Percentiles rank a stretch among this genome's conserved stretches.
Evolutionary conservation across 2,797 vertebrate genomes (phyloP).

Genomic region (Poeciliopsis turneri): DNA sequence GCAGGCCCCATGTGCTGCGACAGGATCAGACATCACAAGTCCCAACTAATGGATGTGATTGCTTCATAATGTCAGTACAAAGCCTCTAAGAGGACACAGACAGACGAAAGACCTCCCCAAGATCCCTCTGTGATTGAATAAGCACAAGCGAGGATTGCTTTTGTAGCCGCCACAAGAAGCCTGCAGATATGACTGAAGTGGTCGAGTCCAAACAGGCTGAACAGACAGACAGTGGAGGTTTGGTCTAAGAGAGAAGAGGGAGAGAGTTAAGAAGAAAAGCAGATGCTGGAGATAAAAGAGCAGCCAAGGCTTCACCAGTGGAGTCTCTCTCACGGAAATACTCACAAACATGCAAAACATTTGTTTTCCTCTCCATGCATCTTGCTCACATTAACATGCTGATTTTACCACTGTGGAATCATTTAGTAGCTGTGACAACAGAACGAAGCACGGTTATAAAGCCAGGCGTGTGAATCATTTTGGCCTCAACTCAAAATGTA

Average conservation of each 20-base stretch:
- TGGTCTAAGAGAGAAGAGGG: slow-evolving; percentile 25
- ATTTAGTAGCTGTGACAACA: background rate
- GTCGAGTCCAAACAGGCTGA: slow-evolving; percentile 54
- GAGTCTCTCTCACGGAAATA: slow-evolving; percentile 44
- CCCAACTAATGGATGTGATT: slow-evolving; percentile 71
- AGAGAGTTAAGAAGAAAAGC: slow-evolving; percentile 53
- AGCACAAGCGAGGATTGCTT: slow-evolving; percentile 63
- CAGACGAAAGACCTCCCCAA: slow-evolving; percentile 60
- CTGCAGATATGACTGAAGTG: slow-evolving; percentile 73
- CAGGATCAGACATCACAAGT: slow-evolving; percentile 76
- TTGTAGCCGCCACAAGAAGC: slow-evolving; percentile 57
- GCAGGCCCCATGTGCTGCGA: slow-evolving; percentile 47
- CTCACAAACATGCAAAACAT: slow-evolving; percentile 26
- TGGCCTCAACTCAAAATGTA: background rate
- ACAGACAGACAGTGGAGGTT: slow-evolving; percentile 61
- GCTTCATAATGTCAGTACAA: slow-evolving; percentile 67
- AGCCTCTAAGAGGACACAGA: slow-evolving; percentile 63
- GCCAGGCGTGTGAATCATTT: background rate
- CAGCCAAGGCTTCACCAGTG: slow-evolving; percentile 42
- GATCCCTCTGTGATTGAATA: slow-evolving; percentile 71
- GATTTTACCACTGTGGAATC: background rate
- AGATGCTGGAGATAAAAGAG: slow-evolving; percentile 69
- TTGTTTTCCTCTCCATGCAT: slow-evolving; percentile 9
- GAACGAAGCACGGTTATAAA: background rate
- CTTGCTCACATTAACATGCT: slow-evolving; percentile 12